Evolutionary conservation across 2,797 vertebrate species (phyloP).

Genomic region (Peromyscus melanophrys): DNA sequence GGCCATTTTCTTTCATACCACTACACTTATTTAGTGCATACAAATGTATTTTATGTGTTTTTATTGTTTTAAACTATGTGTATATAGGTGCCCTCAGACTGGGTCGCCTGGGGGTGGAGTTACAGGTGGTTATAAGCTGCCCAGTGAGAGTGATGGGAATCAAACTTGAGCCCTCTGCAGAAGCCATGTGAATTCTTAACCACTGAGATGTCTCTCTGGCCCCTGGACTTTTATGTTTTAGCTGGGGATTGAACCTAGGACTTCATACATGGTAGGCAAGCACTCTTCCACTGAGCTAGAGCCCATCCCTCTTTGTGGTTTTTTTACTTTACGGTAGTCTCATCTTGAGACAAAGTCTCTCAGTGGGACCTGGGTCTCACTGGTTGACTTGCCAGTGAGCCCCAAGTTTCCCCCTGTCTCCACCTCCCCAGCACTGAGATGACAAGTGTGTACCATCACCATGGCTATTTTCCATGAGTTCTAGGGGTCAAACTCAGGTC

Average conservation of each 20-base stretch:
- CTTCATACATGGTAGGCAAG: neutral
- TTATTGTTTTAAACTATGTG: neutral
- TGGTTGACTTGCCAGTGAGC: neutral
- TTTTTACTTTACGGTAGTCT: neutral
- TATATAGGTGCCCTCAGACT: neutral
- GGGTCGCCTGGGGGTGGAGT: neutral
- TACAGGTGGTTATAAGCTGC: neutral
- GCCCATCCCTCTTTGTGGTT: neutral
- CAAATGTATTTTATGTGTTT: too few species aligned
- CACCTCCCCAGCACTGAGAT: neutral
- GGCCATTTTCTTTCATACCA: too few species aligned
- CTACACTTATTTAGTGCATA: neutral
- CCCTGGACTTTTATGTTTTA: neutral
- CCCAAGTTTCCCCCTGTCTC: neutral
- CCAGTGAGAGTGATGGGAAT: neutral
- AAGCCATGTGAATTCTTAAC: neutral
- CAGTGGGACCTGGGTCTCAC: neutral
- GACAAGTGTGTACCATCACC: neutral
- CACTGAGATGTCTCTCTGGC: neutral
- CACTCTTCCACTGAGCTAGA: neutral
- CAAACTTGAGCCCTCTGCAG: neutral
- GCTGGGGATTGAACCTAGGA: neutral
- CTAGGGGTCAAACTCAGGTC: neutral
- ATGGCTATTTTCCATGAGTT: too few species aligned
- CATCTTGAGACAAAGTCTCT: neutral